phyloP scores from a whole-genome alignment of 2,888 invertebrate genomes.

The Cryptocephalus moraei region DNA sequence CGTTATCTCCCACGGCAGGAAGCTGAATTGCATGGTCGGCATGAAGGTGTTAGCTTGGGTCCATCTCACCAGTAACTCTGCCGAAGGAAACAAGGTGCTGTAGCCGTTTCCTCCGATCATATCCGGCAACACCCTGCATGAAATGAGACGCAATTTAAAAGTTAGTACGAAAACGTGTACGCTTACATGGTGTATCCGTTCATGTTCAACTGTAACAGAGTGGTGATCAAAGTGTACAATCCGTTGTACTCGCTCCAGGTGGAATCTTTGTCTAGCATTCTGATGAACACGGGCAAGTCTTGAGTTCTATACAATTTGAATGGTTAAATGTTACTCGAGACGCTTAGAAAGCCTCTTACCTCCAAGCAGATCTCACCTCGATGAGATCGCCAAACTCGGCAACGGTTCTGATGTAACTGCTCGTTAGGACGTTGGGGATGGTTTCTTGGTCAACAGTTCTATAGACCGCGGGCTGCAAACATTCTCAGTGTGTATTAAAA shows the following conservation, averaged over 20 bases:
- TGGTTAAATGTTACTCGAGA: not conserved
- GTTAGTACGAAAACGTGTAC: not conserved
- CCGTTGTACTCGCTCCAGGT: conserved; percentile 61
- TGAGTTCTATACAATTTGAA: conserved; percentile 45
- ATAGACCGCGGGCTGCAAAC: conserved; percentile 16
- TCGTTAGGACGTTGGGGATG: conserved; percentile 48
- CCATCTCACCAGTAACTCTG: conserved; percentile 68
- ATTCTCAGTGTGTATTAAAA: too few relatives aligned
- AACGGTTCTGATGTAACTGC: conserved; percentile 45
- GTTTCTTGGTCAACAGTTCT: conserved; percentile 42
- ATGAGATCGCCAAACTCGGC: conserved; percentile 52
- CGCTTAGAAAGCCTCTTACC: conserved; percentile 27
- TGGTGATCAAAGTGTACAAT: conserved; percentile 60
- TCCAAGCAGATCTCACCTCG: conserved; percentile 63
- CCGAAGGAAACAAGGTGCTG: conserved; percentile 31
- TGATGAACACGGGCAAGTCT: conserved; percentile 56
- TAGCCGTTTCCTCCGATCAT: conserved; percentile 58
- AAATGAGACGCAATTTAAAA: not conserved
- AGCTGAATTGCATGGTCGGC: conserved; percentile 71
- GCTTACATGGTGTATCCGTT: conserved; percentile 38
- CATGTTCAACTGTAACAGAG: conserved; percentile 50
- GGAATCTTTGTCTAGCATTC: conserved; percentile 73
- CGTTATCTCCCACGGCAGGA: conserved; percentile 63
- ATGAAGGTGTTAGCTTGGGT: conserved; percentile 67
- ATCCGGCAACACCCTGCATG: conserved; percentile 56